phyloP scores from a whole-genome alignment of 2,888 invertebrate genomes.

The Sesia apiformis region DNA sequence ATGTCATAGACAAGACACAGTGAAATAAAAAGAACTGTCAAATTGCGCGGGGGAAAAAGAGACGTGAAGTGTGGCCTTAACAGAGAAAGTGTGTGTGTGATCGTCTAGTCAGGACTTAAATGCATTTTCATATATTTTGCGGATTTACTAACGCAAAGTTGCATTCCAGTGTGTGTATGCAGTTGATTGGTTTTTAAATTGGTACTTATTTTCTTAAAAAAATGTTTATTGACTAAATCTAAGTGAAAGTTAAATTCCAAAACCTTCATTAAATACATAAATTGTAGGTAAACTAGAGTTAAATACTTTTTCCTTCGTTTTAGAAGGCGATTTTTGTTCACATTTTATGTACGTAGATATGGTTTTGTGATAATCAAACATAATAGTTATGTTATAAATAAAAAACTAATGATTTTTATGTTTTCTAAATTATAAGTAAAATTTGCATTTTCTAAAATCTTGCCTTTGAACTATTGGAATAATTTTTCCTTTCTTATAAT shows the following conservation, averaged over 20 bases:
- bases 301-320: slow-evolving; percentile 42
- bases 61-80: slow-evolving; percentile 3
- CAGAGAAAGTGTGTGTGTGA: slow-evolving; percentile 38
- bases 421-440: not conserved
- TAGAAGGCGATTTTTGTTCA: slow-evolving; percentile 44
- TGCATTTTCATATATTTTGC: not conserved
- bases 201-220: slow-evolving; percentile 18
- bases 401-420: not conserved
- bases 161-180: not conserved
- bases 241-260: slow-evolving; percentile 4
- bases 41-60: not conserved
- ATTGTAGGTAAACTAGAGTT: not conserved
- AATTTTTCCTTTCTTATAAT: slow-evolving; percentile 5
- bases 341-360: slow-evolving; percentile 22
- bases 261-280: not conserved
- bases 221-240: slow-evolving; percentile 13
- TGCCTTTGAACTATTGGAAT: slow-evolving; percentile 19
- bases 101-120: slow-evolving; percentile 54
- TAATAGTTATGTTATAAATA: not conserved
- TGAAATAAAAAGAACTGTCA: too few species aligned
- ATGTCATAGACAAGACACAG: too few species aligned
- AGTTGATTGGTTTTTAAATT: slow-evolving; percentile 4
- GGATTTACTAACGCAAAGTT: not conserved
- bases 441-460: slow-evolving; percentile 35
- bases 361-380: slow-evolving; percentile 10